A percentile compares a stretch with the other conserved stretches of the same genome.
These are phyloP conservation scores for Plectrocnemia conspersa DNA, from an alignment of 1,140 invertebrate species.

Conservation along the genomic window DNA sequence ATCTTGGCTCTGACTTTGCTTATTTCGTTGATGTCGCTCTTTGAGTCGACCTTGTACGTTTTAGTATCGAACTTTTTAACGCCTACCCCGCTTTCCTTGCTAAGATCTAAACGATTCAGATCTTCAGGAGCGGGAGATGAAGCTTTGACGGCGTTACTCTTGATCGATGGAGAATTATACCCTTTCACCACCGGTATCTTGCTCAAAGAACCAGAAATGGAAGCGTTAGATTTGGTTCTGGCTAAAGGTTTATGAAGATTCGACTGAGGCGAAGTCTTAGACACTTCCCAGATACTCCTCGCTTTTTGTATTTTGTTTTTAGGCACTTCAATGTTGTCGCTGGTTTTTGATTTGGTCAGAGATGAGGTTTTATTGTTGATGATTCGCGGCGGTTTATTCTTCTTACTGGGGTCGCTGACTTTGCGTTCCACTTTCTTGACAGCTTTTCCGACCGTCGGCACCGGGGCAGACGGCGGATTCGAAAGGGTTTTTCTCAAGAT, in stretches of 20 bases:
- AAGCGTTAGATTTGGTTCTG: conserved; percentile 50
- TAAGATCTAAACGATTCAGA: conserved; percentile 51
- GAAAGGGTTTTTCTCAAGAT: conserved; percentile 51
- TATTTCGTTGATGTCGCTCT: conserved; percentile 43
- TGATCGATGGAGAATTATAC: conserved; percentile 46
- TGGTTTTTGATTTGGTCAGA: conserved; percentile 30
- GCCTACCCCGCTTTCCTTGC: conserved; percentile 47
- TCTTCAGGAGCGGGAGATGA: conserved; percentile 53
- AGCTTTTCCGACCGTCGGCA: conserved; percentile 43
- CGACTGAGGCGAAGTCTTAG: conserved; percentile 40
- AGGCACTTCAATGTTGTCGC: conserved; percentile 36
- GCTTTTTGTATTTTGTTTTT: conserved; percentile 52
- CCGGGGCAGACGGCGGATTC: conserved; percentile 48
- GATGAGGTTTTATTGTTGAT: conserved; percentile 16
- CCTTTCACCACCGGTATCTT: conserved; percentile 55
- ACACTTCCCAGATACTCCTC: conserved; percentile 54
- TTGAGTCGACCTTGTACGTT: conserved; percentile 7
- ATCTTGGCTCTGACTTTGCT: conserved; percentile 47
- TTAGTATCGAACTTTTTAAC: conserved; percentile 37
- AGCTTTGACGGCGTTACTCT: conserved; percentile 48
- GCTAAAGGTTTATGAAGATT: conserved; percentile 37
- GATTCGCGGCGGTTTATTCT: conserved; percentile 15
- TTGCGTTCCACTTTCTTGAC: conserved; percentile 46
- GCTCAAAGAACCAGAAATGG: conserved; percentile 53
- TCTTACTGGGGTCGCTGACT: conserved; percentile 43